These are phyloP conservation scores for Pammene aurita DNA, from an alignment of 2,888 invertebrate species.

Conservation along the genomic window DNA sequence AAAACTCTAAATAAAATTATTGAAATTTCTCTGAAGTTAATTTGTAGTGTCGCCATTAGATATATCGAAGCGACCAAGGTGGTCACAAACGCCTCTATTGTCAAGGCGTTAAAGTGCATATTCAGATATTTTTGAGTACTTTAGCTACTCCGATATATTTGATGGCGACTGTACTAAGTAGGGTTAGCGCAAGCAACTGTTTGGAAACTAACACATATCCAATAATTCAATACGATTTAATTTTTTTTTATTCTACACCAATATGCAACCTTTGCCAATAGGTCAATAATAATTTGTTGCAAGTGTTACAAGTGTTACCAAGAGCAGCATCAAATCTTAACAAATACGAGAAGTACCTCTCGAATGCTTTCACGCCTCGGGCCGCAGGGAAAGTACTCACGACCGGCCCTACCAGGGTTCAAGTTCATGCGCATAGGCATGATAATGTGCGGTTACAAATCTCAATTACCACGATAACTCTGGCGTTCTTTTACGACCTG, in stretches of 20 bases:
- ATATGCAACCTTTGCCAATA: background rate
- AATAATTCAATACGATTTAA: no score
- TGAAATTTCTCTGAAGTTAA: no score
- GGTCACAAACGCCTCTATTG: no score
- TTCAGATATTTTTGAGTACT: no score
- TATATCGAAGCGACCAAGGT: no score
- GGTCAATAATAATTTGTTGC: background rate
- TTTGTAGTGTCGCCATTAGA: no score
- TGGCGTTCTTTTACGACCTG: background rate
- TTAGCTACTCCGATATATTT: no score
- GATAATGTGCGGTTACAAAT: conserved; percentile 29
- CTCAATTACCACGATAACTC: conserved; percentile 28
- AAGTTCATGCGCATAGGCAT: conserved; percentile 48
- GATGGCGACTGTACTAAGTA: no score
- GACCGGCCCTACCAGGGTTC: conserved; percentile 49
- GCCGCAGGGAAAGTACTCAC: conserved; percentile 56
- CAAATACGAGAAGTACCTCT: conserved; percentile 13
- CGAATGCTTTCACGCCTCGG: conserved; percentile 49
- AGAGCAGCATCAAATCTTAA: conserved; percentile 15
- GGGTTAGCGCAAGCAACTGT: no score
- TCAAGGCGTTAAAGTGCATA: no score
- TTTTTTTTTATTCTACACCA: background rate
- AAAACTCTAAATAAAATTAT: no score
- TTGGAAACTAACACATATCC: no score
- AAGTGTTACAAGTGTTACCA: background rate